Evolutionary conservation across 2,113 vertebrate genomes (phyloP), one percentile per base, ranked within the genome.

Genomic region (Pithys albifrons): DNA sequence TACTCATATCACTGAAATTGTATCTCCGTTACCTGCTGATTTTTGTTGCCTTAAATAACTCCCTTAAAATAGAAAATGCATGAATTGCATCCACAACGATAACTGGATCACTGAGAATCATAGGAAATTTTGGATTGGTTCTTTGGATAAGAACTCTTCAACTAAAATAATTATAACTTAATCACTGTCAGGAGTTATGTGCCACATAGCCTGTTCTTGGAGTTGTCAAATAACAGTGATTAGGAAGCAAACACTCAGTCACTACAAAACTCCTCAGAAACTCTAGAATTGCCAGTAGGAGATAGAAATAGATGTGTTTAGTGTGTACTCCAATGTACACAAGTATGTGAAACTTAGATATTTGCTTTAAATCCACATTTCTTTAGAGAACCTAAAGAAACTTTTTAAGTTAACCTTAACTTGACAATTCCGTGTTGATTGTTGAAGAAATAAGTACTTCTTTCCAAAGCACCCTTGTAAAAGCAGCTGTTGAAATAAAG

Each of bases 401-500:
- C 31, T 15, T 62, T 66, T 48, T 1, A 14, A 12, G 62, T 82
- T 48, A 62, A 33, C 43, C 54, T 22, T 58, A 58, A 20, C 24
- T n/a, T 22, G 24, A 59, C 91, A 79, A 51, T 79, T 89, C 18
- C 43, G 6, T 58, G 28, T 37, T 69, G 88, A 54, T 66, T 20
- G 48, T 46, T 65, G 43, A 93, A 59, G 71, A 86, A 91, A 33
- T 45, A 27, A 55, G 3, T 18, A 2, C 51, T 66, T 3, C 51
- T 92, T 81, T 48, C 48, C 80, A 93, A 81, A 37, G 75, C 14
- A 72, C 10, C 27, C 65, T 72, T 81, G 61, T 90, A 81, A 91
- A 96, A 89, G 52, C 65, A 93, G 83, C 57, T 92, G 61, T 82
- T 89, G 83, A 92, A 94, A 75, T 81, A n/a, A 81, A 96, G 90